Evolutionary conservation across 2,888 invertebrate species (phyloP).

Genomic region (Tridacna gigas): DNA sequence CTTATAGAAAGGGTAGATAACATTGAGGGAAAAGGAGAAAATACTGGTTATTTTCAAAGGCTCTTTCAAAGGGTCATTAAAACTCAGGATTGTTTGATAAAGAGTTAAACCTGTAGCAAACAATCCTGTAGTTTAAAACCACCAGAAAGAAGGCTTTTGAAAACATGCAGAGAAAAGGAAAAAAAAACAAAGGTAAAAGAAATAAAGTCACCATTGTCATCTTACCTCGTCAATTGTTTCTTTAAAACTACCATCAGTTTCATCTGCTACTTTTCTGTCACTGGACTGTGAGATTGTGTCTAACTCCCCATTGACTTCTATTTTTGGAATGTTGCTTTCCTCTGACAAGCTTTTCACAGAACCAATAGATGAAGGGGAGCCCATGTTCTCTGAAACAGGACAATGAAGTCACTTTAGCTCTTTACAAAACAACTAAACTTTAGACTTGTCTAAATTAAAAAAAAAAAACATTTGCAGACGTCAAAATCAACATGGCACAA

Average conservation of each 20-base stretch:
- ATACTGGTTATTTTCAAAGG: not conserved
- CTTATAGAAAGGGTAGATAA: not conserved
- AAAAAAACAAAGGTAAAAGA: too few species aligned
- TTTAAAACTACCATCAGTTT: not conserved
- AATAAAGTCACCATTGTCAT: not conserved
- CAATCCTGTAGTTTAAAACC: too few species aligned
- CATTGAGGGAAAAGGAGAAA: not conserved
- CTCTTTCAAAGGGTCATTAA: too few species aligned
- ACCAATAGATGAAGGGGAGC: not conserved
- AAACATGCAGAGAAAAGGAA: too few species aligned
- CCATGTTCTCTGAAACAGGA: too few species aligned
- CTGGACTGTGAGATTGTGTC: not conserved
- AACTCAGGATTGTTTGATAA: too few species aligned
- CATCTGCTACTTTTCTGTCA: not conserved
- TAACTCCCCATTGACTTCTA: not conserved
- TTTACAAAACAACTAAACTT: not conserved
- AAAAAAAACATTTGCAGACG: too few species aligned
- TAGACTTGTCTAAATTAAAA: too few species aligned
- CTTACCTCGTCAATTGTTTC: not conserved
- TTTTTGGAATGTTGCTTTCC: not conserved
- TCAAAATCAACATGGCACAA: too few species aligned
- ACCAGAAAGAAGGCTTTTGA: too few species aligned
- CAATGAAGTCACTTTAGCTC: too few species aligned
- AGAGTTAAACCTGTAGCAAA: too few species aligned
- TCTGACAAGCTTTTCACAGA: conserved; percentile 7